Conservation (phyloP, 1,140 invertebrate species). For the Eupeodes corollae region DNA sequence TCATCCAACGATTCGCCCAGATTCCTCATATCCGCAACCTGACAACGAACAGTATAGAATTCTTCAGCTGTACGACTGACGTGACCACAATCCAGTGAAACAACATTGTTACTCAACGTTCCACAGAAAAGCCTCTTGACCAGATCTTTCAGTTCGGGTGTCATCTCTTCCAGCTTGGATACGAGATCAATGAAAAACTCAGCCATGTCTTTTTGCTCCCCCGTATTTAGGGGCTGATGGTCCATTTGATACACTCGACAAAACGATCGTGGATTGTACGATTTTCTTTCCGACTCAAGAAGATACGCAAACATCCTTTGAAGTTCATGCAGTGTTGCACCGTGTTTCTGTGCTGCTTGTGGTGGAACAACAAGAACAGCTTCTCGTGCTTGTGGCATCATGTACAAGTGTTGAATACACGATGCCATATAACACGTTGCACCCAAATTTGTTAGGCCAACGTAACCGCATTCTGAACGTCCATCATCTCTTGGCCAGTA, state of each 20-base stretch:
- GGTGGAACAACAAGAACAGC: conserved; percentile 57
- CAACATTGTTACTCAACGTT: conserved; percentile 86
- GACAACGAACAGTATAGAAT: conserved; percentile 90
- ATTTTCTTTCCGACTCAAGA: conserved; percentile 85
- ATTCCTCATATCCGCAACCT: conserved; percentile 93
- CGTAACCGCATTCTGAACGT: conserved; percentile 84
- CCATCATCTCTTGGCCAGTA: conserved; percentile 95
- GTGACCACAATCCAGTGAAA: conserved; percentile 86
- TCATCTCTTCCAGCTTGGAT: conserved; percentile 93
- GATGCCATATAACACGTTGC: conserved; percentile 96
- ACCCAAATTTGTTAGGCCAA: conserved; percentile 86
- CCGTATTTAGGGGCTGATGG: conserved; percentile 87
- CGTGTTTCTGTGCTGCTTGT: conserved; percentile 60
- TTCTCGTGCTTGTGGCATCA: conserved; percentile 84
- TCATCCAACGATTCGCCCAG: conserved; percentile 89
- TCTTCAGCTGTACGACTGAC: conserved; percentile 88
- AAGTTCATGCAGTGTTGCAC: conserved; percentile 69
- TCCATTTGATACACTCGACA: conserved; percentile 97
- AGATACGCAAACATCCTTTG: conserved; percentile 94
- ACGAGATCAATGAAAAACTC: conserved; percentile 96
- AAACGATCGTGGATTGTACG: conserved; percentile 89
- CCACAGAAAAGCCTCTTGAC: conserved; percentile 89
- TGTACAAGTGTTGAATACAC: conserved; percentile 91
- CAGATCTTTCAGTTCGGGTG: conserved; percentile 74
- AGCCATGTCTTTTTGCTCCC: conserved; percentile 96